Conservation (phyloP, 2,797 vertebrate genomes). For the Erethizon dorsatum region DNA sequence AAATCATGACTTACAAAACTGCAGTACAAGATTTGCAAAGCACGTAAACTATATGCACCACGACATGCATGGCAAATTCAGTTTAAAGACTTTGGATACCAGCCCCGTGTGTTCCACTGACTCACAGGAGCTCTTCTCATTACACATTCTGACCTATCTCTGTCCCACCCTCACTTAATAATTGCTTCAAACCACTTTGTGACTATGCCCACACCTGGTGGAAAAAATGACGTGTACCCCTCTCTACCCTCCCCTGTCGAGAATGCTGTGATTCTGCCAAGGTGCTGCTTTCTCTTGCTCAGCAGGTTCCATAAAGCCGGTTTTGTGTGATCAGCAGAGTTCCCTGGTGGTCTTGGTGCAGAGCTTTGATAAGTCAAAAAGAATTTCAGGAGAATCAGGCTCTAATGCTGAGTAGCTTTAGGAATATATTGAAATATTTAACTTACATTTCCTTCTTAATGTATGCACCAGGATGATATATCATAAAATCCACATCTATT, state of each 20-base stretch:
- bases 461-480: not conserved
- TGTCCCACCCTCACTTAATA: not conserved
- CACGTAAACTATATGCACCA: not conserved
- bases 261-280: constrained; percentile 30
- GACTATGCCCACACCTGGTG: not conserved
- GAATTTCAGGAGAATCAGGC: constrained; percentile 30
- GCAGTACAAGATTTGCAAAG: not conserved
- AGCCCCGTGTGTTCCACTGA: not conserved
- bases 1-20: not conserved
- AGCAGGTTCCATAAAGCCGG: constrained; percentile 63
- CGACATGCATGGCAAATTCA: not conserved
- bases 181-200: not conserved
- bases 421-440: constrained; percentile 59
- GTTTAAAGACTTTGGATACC: not conserved
- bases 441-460: constrained; percentile 43
- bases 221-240: not conserved
- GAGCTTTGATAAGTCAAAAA: constrained; percentile 51
- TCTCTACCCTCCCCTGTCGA: not conserved
- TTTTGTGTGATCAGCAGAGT: constrained; percentile 72
- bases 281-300: constrained; percentile 59
- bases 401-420: not conserved
- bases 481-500: constrained; percentile 18
- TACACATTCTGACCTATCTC: not conserved
- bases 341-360: constrained; percentile 54
- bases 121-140: not conserved